phyloP scores from a whole-genome alignment of 2,888 invertebrate species.

The Macrosiphum euphorbiae region DNA sequence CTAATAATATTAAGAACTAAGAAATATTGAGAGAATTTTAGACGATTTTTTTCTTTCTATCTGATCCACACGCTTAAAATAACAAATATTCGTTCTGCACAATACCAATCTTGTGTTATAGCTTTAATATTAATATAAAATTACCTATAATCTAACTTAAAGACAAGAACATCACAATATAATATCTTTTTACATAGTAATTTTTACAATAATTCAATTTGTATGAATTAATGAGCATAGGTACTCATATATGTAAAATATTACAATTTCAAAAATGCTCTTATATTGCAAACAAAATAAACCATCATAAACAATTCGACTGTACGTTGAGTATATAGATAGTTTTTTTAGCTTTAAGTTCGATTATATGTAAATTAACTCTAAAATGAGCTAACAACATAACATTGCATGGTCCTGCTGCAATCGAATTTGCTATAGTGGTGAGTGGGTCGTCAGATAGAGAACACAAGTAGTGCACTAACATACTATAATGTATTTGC shows the following conservation, averaged over 20 bases:
- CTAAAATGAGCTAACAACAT: not conserved
- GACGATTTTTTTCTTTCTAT: not conserved
- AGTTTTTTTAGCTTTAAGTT: not conserved
- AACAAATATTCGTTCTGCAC: not conserved
- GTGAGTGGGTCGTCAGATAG: not conserved
- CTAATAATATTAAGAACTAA: not conserved
- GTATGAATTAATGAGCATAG: not conserved
- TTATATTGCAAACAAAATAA: not conserved
- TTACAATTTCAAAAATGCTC: not conserved
- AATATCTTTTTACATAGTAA: no score
- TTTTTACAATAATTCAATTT: not conserved
- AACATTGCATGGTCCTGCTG: not conserved
- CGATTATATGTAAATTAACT: no score
- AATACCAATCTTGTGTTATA: not conserved
- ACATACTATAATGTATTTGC: not conserved
- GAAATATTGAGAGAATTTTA: not conserved
- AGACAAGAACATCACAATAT: no score
- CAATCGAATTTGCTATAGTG: not conserved
- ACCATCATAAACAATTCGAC: not conserved
- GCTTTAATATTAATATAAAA: not conserved
- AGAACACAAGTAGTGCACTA: not conserved
- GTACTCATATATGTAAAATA: not conserved
- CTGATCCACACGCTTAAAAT: not conserved
- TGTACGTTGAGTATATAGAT: not conserved
- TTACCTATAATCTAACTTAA: not conserved